Percentiles rank a stretch among this genome's conserved stretches.
Evolutionary conservation across 2,797 vertebrate genomes (phyloP).

Genomic region (Decapterus maruadsi): DNA sequence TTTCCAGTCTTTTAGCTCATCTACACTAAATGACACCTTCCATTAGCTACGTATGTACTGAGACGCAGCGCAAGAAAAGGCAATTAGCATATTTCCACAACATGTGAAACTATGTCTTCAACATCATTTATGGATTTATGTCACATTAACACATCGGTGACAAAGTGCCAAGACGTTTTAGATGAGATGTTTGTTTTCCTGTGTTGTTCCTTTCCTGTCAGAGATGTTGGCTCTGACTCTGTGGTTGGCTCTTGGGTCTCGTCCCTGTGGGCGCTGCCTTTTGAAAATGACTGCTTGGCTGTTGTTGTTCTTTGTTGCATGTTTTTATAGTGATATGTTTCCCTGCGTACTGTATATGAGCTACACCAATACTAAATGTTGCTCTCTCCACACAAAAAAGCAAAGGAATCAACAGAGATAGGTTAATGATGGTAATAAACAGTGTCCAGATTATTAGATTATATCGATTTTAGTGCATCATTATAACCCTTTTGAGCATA

Average conservation of each 20-base stretch:
- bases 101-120: conserved; percentile 6
- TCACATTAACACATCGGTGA: conserved; percentile 35
- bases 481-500: conserved; percentile 41
- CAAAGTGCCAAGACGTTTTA: conserved; percentile 24
- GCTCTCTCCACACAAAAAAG: too few species aligned
- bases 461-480: conserved; percentile 41
- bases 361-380: conserved; percentile 39
- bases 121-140: conserved; percentile 24
- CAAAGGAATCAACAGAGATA: conserved; percentile 41
- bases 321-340: conserved; percentile 40
- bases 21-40: background rate
- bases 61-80: background rate
- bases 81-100: background rate
- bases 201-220: conserved; percentile 27
- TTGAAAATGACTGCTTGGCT: conserved; percentile 34
- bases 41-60: conserved; percentile 6
- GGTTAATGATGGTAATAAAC: conserved; percentile 60
- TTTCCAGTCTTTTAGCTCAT: conserved; percentile 13
- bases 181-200: conserved; percentile 29
- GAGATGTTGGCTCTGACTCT: conserved; percentile 31
- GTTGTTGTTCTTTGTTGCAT: background rate
- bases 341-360: conserved; percentile 6
- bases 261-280: conserved; percentile 32
- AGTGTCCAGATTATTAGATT: conserved; percentile 56
- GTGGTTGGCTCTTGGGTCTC: conserved; percentile 23